Evolutionary conservation across 1,140 invertebrate genomes (phyloP), one percentile per base, ranked within the genome.

Genomic region (Drosophila tristis): DNA sequence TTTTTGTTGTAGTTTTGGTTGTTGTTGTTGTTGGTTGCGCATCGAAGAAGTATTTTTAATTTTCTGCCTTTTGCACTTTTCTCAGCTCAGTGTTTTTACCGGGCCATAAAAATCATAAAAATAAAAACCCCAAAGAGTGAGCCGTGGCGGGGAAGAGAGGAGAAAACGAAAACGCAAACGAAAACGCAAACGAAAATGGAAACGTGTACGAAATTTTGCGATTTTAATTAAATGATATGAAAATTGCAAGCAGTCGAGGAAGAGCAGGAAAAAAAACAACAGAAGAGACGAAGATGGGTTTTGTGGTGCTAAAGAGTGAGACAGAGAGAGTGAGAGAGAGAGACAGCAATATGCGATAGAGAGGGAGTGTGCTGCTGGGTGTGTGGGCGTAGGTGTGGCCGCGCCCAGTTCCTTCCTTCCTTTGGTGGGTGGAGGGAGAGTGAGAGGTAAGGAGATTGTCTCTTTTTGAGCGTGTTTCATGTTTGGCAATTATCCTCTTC

Each of bases 141-240:
- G 15, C 31, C 16, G 11, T 16, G 35, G 35, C 35, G 2, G 35
- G 29, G 29, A 7, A 11, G 31, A 11, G 35, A 13, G 35, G 31
- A 5, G 35, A 5, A 8, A 54, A 47, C 5, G 43, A 15, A 43
- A 74, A 43, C 55, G 51, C 48, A 62, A 73, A 42, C 57, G 62
- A 29, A 56, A 70, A 55, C 58, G 77, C 35, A 51, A 64, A 58
- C 56, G 58, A 57, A 65, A 71, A 65, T 77, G 85, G 87, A 87
- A 87, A 87, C 84, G 84, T 87, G 84, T 89, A 87, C 84, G 76
- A 87, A 87, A 87, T 87, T 71, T 89, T 87, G 84, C 84, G 84
- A 87, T 87, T 87, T 87, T 87, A 87, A 87, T 87, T 87, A 87
- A 87, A 87, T 87, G 84, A 86, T 86, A 86, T 87, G 84, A 89